These are phyloP conservation scores for Ceyx margarethae DNA, from an alignment of 2,113 vertebrate species.

Conservation along the genomic window DNA sequence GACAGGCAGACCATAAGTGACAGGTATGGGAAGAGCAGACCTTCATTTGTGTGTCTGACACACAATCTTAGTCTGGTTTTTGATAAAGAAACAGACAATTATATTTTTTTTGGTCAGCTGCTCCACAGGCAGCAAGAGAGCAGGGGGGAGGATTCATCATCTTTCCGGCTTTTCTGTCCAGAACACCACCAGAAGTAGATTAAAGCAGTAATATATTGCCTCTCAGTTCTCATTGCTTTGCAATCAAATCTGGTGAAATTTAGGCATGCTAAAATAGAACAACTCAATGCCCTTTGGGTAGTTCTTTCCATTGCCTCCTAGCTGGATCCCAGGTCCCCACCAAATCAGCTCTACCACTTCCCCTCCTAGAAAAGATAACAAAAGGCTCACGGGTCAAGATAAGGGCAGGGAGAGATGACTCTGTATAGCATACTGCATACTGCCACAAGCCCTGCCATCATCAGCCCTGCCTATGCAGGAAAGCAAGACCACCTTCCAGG, in stretches of 20 bases:
- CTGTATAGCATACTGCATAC: not conserved
- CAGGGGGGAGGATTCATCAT: not conserved
- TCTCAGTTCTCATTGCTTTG: not conserved
- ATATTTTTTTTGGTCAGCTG: not conserved
- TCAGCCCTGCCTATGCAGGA: not conserved
- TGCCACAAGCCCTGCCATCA: not conserved
- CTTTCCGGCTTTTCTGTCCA: not conserved
- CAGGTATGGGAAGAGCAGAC: not conserved
- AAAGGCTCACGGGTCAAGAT: not conserved
- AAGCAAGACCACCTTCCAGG: not conserved
- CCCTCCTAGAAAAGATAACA: not conserved
- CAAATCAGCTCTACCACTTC: not conserved
- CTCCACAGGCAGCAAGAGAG: not conserved
- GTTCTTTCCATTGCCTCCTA: not conserved
- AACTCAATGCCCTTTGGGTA: not conserved
- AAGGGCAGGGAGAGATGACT: not conserved
- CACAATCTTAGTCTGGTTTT: not conserved
- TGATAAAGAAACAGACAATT: not conserved
- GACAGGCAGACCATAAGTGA: not conserved
- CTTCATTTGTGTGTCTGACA: not conserved
- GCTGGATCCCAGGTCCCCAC: not conserved
- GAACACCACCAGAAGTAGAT: not conserved
- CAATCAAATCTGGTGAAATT: not conserved
- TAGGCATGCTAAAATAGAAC: not conserved
- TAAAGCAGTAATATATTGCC: not conserved